Evolutionary conservation across 2,888 invertebrate genomes (phyloP), one percentile per base, ranked within the genome.

Genomic region (Dasysyrphus albostriatus): DNA sequence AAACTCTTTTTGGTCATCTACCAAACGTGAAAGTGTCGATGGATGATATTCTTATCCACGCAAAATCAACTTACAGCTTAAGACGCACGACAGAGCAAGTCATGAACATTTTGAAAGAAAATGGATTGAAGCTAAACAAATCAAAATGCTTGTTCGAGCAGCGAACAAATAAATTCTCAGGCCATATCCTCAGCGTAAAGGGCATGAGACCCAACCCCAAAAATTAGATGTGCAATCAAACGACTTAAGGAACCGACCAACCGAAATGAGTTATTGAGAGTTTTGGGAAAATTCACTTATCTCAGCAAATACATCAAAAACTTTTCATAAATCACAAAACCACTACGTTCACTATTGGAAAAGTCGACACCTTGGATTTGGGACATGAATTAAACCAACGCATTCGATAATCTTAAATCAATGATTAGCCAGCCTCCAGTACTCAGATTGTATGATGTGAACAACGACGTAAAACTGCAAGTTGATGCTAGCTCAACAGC

Each of bases 131-230:
- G 34, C 32, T 63, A 7, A 74, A 74, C 37, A 58, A 74, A 63
- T 12, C 56, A 47, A 73, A 73, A 39, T 73, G 73, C 39, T n/a
- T 61, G 29, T 75, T 75, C 44, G 63, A 75, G 16, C 61, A 75
- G 34, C 39, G 24, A 34, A 39, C 65, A 12, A 9, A 44, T 24
- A 65, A 75, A 47, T 75, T 34, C 56, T 14, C 65, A 19, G 75
- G 76, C 1, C 69, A 77, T n/a, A 51, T 70, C 24, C 69, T 69
- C n/a, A 59, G 19, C 19, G 61, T 42, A 9, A 4, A 59, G 0
- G 77, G 61, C 59, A 47, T 76, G 63, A 34, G 14, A 54, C 49
- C 65, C 10, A 42, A 75, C 12, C 37, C 67, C 24, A 67, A 65
- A 5, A 63, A 56, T 65, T 65, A 10, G 47, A 56, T 6, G 56